phyloP scores from a whole-genome alignment of 2,888 invertebrate genomes.

The Monochamus alternatus region DNA sequence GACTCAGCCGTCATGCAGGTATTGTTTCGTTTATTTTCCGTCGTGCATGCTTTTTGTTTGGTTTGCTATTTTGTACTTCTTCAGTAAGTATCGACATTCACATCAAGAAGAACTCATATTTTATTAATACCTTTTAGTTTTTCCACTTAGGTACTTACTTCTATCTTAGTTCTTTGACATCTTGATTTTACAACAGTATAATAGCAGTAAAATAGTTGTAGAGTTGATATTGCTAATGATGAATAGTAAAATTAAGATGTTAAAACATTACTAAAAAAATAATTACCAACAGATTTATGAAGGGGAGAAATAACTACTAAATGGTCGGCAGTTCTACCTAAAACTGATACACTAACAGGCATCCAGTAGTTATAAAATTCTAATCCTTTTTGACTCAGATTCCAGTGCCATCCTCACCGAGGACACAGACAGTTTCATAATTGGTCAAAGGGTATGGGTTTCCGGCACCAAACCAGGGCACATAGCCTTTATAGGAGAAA shows the following conservation, averaged over 20 bases:
- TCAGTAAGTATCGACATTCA: not conserved
- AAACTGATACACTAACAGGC: not conserved
- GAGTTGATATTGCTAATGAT: not conserved
- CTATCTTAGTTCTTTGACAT: not conserved
- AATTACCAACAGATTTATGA: not conserved
- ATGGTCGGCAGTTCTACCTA: not conserved
- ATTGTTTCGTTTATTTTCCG: conserved; percentile 55
- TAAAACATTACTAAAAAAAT: not conserved
- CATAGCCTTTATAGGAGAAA: conserved; percentile 95
- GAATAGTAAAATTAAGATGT: not conserved
- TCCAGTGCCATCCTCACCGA: conserved; percentile 88
- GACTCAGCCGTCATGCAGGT: conserved; percentile 85
- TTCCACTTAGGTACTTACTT: not conserved
- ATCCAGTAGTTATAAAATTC: not conserved
- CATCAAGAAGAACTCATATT: no score
- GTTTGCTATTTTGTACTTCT: not conserved
- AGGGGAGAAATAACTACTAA: not conserved
- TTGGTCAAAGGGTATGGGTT: conserved; percentile 96
- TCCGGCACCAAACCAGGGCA: conserved; percentile 93
- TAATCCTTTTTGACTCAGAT: conserved; percentile 73
- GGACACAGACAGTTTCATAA: conserved; percentile 95
- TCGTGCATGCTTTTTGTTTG: conserved; percentile 4
- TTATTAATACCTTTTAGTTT: no score
- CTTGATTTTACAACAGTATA: not conserved
- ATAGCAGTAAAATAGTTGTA: not conserved